Evolutionary conservation across 2,888 invertebrate species (phyloP).

Genomic region (Baccha elongata): DNA sequence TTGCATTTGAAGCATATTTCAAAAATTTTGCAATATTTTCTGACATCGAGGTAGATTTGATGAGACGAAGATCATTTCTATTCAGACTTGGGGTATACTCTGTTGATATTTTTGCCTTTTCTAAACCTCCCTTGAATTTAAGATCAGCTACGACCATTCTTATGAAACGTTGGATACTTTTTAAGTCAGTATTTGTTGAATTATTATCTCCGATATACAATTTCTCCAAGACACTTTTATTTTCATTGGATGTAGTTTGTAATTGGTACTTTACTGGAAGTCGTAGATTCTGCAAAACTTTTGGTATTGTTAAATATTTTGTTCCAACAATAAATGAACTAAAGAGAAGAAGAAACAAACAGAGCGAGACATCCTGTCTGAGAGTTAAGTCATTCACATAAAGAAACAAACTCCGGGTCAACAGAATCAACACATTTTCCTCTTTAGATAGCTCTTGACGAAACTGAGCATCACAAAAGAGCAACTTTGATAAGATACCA

Average conservation of each 20-base stretch:
- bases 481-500: slow-evolving; percentile 78
- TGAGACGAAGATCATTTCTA: slow-evolving; percentile 76
- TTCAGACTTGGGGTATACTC: slow-evolving; percentile 73
- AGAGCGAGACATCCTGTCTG: slow-evolving; percentile 77
- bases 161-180: slow-evolving; percentile 60
- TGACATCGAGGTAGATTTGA: slow-evolving; percentile 75
- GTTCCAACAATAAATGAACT: slow-evolving; percentile 75
- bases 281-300: slow-evolving; percentile 72
- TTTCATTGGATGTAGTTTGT: slow-evolving; percentile 6
- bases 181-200: neutral
- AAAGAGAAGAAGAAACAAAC: slow-evolving; percentile 78
- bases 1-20: slow-evolving; percentile 77
- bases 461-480: slow-evolving; percentile 76
- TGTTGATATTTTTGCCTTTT: slow-evolving; percentile 30
- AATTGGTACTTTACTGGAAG: slow-evolving; percentile 77
- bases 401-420: slow-evolving; percentile 78
- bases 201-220: slow-evolving; percentile 45
- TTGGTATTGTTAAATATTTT: slow-evolving; percentile 74
- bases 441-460: slow-evolving; percentile 77
- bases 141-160: slow-evolving; percentile 70
- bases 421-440: slow-evolving; percentile 76
- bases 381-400: slow-evolving; percentile 76
- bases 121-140: slow-evolving; percentile 65
- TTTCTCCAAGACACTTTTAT: slow-evolving; percentile 23
- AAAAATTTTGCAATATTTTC: slow-evolving; percentile 76